Base-by-base conservation (phyloP, 35 echinoderm and acorn worm species). In the Strongylocentrotus purpuratus region DNA sequence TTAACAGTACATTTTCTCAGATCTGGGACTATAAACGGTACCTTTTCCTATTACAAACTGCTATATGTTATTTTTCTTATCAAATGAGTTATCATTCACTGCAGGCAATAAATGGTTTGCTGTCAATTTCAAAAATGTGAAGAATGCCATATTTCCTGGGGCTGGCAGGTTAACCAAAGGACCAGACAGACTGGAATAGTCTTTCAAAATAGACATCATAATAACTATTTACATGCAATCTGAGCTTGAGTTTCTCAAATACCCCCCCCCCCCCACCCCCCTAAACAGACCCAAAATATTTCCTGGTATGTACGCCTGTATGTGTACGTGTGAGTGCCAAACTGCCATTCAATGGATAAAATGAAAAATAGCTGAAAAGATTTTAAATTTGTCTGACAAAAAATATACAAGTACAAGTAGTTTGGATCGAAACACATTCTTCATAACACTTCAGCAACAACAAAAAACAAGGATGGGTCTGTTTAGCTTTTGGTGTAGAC, bases 121-220 rank as follows among this genome's bases (percentile, higher is more conserved):
- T 28, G 87, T 89, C 87, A 89, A n/a, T 89, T 33, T 41, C 87
- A 89, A 89, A 5, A 89, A 89, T 89, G 87, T 28, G 3, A 45
- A 45, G 87, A 89, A 89, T 89, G 87, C 45, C 45, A 46, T 17
- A 45, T 45, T 89, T 46, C 87, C 31, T 4, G 0, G 87, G 31
- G 65, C 65, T 28, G 2, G 4, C 61, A 78, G 65, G 18, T n/a
- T 28, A 6, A 78, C 65, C 65, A 78, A 28, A 78, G 28, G 65
- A 28, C 25, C 65, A 78, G 65, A 78, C 65, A 78, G 22, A 78
- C 65, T 28, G 65, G 8, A n/a, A 78, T 78, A 78, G 65, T 78
- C 65, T 78, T 78, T n/a, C 20, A 78, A 78, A 78, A 78, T n/a
- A n/a, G 65, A 78, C 65, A 78, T 78, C 50, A 55, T 55, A 25